Conservation (phyloP, 2,113 vertebrate genomes). For the Chaetodon trifascialis region DNA sequence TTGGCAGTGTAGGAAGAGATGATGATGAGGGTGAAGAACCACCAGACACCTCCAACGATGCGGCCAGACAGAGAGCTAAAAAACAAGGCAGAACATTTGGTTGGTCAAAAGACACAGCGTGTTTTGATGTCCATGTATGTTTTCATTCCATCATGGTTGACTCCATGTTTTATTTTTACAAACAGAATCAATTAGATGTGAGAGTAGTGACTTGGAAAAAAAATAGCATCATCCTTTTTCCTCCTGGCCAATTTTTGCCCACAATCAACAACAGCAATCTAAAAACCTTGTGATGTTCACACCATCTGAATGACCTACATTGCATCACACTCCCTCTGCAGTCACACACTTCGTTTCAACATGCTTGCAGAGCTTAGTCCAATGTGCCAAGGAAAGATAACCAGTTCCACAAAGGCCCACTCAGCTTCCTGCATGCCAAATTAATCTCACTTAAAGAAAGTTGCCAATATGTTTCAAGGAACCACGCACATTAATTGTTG, state of each 20-base stretch:
- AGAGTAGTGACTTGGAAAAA: background rate
- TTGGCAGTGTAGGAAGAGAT: constrained; percentile 99
- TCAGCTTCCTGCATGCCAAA: constrained; percentile 69
- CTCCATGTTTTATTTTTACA: background rate
- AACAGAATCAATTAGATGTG: constrained; percentile 4
- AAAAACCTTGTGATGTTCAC: constrained; percentile 55
- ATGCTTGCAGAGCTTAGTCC: constrained; percentile 70
- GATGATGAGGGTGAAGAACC: constrained; percentile 99
- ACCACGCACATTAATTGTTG: constrained; percentile 72
- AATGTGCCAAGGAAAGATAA: constrained; percentile 82
- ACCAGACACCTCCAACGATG: constrained; percentile 98
- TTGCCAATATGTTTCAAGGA: constrained; percentile 74
- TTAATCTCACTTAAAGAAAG: constrained; percentile 82
- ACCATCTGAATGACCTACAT: constrained; percentile 70
- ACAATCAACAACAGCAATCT: constrained; percentile 62
- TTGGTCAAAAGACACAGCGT: background rate
- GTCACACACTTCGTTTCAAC: constrained; percentile 60
- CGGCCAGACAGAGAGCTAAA: constrained; percentile 95
- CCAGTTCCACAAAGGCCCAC: constrained; percentile 73
- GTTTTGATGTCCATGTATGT: background rate
- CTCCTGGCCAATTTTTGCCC: constrained; percentile 35
- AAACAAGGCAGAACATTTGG: background rate
- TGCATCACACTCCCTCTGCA: constrained; percentile 65
- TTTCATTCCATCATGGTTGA: background rate
- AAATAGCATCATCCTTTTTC: constrained; percentile 20